Percentiles rank a stretch among this genome's conserved stretches.
phyloP scores from a whole-genome alignment of 2,113 vertebrate genomes.

The Terrapene triunguis region DNA sequence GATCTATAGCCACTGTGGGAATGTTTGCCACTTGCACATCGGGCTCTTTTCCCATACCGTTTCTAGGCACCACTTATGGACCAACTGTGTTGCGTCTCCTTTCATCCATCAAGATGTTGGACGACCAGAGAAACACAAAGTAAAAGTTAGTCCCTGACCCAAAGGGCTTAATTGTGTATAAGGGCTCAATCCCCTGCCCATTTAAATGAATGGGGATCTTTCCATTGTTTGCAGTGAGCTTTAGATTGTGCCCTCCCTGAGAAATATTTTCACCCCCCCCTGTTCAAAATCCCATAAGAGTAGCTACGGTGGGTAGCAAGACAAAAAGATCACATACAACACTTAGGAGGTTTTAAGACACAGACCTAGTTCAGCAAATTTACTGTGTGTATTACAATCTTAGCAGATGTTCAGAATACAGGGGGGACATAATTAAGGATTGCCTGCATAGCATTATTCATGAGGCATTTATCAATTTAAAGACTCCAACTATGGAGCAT shows the following conservation, averaged over 20 bases:
- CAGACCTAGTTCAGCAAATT: not conserved
- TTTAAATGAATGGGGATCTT: not conserved
- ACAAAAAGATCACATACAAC: not conserved
- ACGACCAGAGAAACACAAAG: not conserved
- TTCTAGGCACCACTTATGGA: no score
- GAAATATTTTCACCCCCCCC: not conserved
- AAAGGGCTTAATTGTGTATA: no score
- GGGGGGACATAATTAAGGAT: not conserved
- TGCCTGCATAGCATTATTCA: not conserved
- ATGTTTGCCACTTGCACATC: no score
- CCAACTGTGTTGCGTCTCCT: no score
- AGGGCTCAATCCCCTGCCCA: no score
- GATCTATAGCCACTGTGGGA: no score
- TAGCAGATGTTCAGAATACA: not conserved
- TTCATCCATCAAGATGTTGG: no score
- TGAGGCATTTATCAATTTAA: not conserved
- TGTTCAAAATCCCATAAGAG: not conserved
- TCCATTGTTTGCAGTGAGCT: not conserved
- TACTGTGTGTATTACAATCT: not conserved
- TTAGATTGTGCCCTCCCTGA: not conserved
- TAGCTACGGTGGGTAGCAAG: not conserved
- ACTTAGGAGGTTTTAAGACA: not conserved
- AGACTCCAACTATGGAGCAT: not conserved
- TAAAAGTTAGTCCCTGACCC: not conserved
- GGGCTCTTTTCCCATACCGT: no score